These are phyloP conservation scores for Oxyruncus cristatus DNA, from an alignment of 2,113 vertebrate genomes.

Conservation along the genomic window DNA sequence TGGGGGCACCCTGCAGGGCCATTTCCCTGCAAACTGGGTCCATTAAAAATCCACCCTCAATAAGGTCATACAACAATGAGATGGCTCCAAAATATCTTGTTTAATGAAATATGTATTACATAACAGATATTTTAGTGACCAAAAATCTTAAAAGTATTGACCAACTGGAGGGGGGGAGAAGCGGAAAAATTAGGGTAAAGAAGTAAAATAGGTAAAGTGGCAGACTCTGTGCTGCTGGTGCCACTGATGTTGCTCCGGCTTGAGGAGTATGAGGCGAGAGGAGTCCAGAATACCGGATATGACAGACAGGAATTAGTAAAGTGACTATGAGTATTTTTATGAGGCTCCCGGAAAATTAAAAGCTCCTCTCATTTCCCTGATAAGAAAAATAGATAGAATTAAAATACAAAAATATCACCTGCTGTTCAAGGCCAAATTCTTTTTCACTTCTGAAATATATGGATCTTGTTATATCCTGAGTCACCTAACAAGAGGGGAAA, in stretches of 20 bases:
- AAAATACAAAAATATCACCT: background rate
- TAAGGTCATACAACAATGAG: background rate
- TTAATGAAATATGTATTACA: background rate
- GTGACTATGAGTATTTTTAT: background rate
- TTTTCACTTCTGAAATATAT: background rate
- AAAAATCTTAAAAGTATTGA: background rate
- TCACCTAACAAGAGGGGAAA: background rate
- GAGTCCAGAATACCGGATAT: background rate
- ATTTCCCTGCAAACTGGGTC: background rate
- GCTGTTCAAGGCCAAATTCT: background rate
- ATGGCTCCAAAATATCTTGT: background rate
- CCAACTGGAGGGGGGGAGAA: fast-evolving
- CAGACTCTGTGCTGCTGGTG: background rate
- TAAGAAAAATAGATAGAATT: background rate
- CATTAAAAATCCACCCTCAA: background rate
- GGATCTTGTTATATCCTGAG: background rate
- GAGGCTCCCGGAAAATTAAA: background rate
- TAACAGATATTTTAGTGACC: background rate
- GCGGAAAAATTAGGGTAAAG: background rate
- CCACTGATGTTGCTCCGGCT: background rate
- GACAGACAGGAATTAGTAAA: background rate
- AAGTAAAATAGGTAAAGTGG: background rate
- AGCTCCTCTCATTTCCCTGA: background rate
- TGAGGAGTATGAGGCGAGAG: background rate
- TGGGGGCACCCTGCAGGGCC: background rate